A percentile compares a stretch with the other conserved stretches of the same genome.
Evolutionary conservation across 2,113 vertebrate genomes (phyloP).

Genomic region (Mobula hypostoma): DNA sequence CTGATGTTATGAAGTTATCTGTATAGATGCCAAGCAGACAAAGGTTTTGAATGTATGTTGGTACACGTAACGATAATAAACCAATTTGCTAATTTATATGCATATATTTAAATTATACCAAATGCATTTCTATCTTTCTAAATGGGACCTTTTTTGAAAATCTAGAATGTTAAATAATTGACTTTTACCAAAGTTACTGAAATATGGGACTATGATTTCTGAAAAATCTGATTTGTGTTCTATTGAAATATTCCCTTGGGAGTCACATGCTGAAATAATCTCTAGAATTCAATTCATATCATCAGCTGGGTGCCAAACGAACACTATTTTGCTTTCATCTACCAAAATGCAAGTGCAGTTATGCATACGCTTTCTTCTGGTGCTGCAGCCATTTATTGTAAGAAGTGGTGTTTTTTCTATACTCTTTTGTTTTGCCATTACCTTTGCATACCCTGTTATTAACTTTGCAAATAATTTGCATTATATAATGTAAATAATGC

Average conservation of each 20-base stretch:
- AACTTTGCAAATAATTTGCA: neutral
- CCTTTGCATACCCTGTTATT: neutral
- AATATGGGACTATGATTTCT: neutral
- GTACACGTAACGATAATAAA: too few relatives aligned
- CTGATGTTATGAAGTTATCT: too few relatives aligned
- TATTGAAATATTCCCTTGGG: neutral
- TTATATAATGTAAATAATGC: neutral
- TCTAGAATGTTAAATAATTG: slow-evolving; percentile 15
- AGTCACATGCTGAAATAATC: neutral
- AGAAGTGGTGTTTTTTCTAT: too few relatives aligned
- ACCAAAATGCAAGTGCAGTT: neutral
- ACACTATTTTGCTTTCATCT: neutral
- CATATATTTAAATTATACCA: neutral
- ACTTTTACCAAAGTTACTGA: too few relatives aligned
- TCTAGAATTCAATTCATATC: neutral
- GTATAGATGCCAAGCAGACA: too few relatives aligned
- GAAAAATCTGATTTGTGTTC: neutral
- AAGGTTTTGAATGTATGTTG: too few relatives aligned
- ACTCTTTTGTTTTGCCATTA: neutral
- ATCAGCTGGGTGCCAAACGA: neutral
- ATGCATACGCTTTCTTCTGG: too few relatives aligned
- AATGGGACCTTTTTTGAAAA: neutral
- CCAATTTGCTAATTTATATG: neutral
- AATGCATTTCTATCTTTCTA: slow-evolving; percentile 1
- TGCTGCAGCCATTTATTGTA: too few relatives aligned